Conservation (phyloP, 2,888 invertebrate species). For the Sisyra nigra region DNA sequence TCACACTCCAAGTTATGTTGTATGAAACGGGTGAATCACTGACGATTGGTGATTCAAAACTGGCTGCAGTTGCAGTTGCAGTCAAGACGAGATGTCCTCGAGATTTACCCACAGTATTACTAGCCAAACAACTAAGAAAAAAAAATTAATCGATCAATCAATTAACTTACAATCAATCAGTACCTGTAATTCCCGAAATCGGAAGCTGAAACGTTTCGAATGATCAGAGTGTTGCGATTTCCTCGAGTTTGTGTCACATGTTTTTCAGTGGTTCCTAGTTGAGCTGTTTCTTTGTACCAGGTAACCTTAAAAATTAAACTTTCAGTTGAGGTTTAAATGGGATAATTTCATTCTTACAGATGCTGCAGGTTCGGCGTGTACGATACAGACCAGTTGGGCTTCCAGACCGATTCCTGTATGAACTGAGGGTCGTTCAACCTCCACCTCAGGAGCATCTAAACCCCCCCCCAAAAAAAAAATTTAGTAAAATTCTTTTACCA, state of each 20-base stretch:
- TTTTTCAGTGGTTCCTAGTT: slow-evolving; percentile 33
- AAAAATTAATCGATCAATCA: slow-evolving; percentile 7
- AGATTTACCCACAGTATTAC: slow-evolving; percentile 33
- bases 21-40: slow-evolving; percentile 31
- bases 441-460: slow-evolving; percentile 38
- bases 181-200: slow-evolving; percentile 39
- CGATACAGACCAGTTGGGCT: slow-evolving; percentile 38
- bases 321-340: too few relatives aligned
- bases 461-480: slow-evolving; percentile 7
- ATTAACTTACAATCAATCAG: too few relatives aligned
- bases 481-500: too few relatives aligned
- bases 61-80: slow-evolving; percentile 30
- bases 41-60: slow-evolving; percentile 30
- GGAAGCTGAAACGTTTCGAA: slow-evolving; percentile 32
- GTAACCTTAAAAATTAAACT: slow-evolving; percentile 23
- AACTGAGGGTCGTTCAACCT: slow-evolving; percentile 33
- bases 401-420: slow-evolving; percentile 39
- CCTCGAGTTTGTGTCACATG: slow-evolving; percentile 32
- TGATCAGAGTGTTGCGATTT: slow-evolving; percentile 32
- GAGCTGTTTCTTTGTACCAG: slow-evolving; percentile 35
- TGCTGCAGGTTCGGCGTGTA: slow-evolving; percentile 36
- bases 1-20: slow-evolving; percentile 35
- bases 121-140: slow-evolving; percentile 32
- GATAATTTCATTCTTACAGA: too few relatives aligned
- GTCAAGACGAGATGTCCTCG: slow-evolving; percentile 32